Conservation (phyloP, 2,113 vertebrate species). For the Hiodon alosoides region DNA sequence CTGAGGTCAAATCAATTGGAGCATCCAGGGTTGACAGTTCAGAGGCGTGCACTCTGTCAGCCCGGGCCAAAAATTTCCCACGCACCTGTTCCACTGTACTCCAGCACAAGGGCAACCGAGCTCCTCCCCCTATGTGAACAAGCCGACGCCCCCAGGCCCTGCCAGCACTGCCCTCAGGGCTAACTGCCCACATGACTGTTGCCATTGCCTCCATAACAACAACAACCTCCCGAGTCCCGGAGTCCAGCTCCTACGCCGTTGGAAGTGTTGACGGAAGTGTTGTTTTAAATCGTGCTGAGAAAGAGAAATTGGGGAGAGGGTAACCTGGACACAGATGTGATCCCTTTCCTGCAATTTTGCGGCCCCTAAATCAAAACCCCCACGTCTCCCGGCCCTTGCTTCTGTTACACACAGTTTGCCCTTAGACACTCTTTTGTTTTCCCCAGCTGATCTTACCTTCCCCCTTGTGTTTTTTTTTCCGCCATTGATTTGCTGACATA, state of each 20-base stretch:
- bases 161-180: background rate
- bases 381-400: background rate
- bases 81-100: conserved; percentile 29
- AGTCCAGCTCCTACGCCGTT: too few relatives aligned
- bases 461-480: conserved; percentile 44
- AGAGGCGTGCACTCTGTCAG: conserved; percentile 24
- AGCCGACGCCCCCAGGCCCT: background rate
- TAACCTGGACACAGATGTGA: too few relatives aligned
- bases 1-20: conserved; percentile 35
- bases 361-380: conserved; percentile 10
- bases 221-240: too few relatives aligned
- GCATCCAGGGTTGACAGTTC: conserved; percentile 19
- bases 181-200: too few relatives aligned
- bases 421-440: conserved; percentile 37
- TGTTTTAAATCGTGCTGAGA: too few relatives aligned
- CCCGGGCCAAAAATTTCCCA: conserved; percentile 34
- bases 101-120: conserved; percentile 23
- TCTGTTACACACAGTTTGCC: conserved; percentile 20
- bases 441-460: conserved; percentile 28
- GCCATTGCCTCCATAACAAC: too few relatives aligned
- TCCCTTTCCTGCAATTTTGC: too few relatives aligned
- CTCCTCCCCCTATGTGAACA: background rate
- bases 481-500: conserved; percentile 68
- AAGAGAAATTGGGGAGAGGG: too few relatives aligned
- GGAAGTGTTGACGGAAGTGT: too few relatives aligned